phyloP scores from a whole-genome alignment of 2,113 vertebrate species.

The Pavo muticus region DNA sequence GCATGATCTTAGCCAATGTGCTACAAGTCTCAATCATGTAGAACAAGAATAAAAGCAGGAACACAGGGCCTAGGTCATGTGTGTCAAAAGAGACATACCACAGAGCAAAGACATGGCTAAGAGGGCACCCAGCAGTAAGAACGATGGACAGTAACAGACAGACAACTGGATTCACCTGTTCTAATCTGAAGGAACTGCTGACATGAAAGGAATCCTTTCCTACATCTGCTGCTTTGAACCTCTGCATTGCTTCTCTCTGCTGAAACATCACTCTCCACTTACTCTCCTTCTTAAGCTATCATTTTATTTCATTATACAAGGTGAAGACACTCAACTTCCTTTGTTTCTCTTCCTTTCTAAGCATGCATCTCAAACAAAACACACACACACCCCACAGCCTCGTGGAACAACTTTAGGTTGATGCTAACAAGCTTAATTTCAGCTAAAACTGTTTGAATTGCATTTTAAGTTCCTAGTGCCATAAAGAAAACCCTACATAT shows the following conservation, averaged over 20 bases:
- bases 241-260: background rate
- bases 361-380: background rate
- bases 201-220: background rate
- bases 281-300: background rate
- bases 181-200: background rate
- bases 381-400: background rate
- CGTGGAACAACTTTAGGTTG: background rate
- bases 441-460: background rate
- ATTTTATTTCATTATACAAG: background rate
- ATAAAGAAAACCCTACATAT: background rate
- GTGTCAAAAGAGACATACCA: background rate
- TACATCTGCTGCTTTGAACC: background rate
- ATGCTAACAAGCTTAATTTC: background rate
- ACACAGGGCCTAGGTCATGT: background rate
- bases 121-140: background rate
- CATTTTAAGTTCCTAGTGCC: background rate
- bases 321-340: background rate
- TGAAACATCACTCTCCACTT: background rate
- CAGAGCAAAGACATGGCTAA: background rate
- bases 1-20: background rate
- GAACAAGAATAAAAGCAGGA: background rate
- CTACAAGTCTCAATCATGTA: fast-evolving
- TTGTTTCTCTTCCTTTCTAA: background rate
- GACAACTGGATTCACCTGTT: background rate
- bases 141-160: background rate